Percentiles rank a stretch among this genome's conserved stretches.
Conservation (phyloP, 2,888 invertebrate species). For the Adelphocoris suturalis region DNA sequence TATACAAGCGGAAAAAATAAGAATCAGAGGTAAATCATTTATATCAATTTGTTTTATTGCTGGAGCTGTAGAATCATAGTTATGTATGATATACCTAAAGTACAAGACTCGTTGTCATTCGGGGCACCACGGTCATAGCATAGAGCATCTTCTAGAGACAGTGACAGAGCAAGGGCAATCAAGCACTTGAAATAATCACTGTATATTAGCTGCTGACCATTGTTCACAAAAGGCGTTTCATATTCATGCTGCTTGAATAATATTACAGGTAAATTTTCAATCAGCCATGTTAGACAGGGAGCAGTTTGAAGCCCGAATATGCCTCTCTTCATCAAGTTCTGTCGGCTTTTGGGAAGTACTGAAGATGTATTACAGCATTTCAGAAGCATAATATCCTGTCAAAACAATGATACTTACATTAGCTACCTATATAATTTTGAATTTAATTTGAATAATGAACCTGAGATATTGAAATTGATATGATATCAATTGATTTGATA, state of each 20-base stretch:
- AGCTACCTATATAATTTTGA: too few relatives aligned
- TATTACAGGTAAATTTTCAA: conserved; percentile 80
- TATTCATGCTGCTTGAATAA: conserved; percentile 80
- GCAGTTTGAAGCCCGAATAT: conserved; percentile 81
- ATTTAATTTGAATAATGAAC: too few relatives aligned
- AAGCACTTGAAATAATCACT: conserved; percentile 82
- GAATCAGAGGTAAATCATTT: not conserved
- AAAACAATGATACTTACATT: not conserved
- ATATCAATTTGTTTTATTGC: too few relatives aligned
- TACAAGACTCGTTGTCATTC: conserved; percentile 78
- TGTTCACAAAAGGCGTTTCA: conserved; percentile 82
- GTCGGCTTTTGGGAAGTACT: conserved; percentile 80
- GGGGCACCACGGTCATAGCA: conserved; percentile 79
- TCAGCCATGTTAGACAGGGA: conserved; percentile 80
- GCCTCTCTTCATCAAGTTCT: conserved; percentile 80
- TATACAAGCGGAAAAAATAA: conserved; percentile 59
- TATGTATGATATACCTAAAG: conserved; percentile 73
- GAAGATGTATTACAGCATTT: conserved; percentile 79
- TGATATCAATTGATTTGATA: too few relatives aligned
- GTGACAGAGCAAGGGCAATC: conserved; percentile 80
- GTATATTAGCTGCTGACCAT: conserved; percentile 82
- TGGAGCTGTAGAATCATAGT: too few relatives aligned
- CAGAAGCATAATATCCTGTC: conserved; percentile 77
- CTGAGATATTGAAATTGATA: too few relatives aligned
- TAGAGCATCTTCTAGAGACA: conserved; percentile 81